Base-by-base conservation (phyloP, 2,888 invertebrate genomes). In the Isoperla grammatica region DNA sequence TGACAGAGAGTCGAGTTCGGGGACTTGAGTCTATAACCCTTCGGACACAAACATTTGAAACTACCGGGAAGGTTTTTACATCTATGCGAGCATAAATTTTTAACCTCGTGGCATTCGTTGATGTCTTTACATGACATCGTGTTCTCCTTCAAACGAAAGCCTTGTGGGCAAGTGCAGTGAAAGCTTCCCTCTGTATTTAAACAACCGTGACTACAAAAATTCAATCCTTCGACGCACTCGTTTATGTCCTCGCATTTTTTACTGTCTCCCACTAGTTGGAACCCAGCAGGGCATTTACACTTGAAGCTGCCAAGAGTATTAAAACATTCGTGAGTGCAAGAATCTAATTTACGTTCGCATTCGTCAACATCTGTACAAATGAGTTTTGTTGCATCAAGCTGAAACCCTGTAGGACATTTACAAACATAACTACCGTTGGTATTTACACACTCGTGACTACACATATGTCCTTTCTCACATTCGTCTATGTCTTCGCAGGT, bases 151-250 rank as follows among this genome's bases (percentile, higher is more conserved):
- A 70, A 63, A 11, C 49, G 55, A 50, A 76, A 82, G 1, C 81
- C 81, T 11, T 71, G 64, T 1, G 75, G 72, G 67, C 86, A 86
- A 60, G 74, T 72, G 68, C 87, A 87, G 37, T 72, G 71, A 68
- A 79, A 85, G 17, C 81, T 79, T 13, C 86, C 86, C 9, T 75
- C 70, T 1, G 78, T 78, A 68, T 86, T 85, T 40, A 80, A 74
- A 69, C 87, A 88, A 22, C 73, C 69, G 61, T 78, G 75, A 0
- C 29, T 29, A 29, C 29, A 29, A 29, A 29, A 29, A 8, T 29
- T 29, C 29, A 29, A 29, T 6, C 29, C 29, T 29, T 29, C 29
- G 5, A 8, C 4, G 8, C 29, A 29, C 29, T 29, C 29, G 29
- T 29, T 29, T 6, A 29, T 72, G 64, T 61, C 67, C 6, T 71